phyloP scores from a whole-genome alignment of 1,140 invertebrate genomes.

The Zeugodacus cucurbitae region DNA sequence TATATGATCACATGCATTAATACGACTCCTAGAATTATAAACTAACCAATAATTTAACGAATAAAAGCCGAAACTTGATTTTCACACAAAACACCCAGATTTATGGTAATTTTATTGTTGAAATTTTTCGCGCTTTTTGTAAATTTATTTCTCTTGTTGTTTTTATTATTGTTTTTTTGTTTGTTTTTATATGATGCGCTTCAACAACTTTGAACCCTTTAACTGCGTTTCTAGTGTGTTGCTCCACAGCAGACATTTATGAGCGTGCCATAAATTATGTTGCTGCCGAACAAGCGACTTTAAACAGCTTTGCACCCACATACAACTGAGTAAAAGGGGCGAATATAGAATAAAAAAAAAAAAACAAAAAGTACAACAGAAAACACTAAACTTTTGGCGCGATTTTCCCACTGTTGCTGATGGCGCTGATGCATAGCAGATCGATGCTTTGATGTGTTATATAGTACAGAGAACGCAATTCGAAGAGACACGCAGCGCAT shows the following conservation, averaged over 20 bases:
- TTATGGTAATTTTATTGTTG: background rate
- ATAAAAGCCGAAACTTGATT: no score
- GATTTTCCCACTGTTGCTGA: slow-evolving; percentile 30
- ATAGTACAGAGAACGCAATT: background rate
- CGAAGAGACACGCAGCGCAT: background rate
- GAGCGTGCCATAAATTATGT: slow-evolving; percentile 1
- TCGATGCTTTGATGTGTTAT: background rate
- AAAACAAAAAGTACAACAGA: background rate
- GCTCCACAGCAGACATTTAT: slow-evolving; percentile 23
- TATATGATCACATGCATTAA: no score
- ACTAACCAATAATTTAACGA: no score
- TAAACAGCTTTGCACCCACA: background rate
- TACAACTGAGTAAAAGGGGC: background rate
- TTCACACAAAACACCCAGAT: background rate
- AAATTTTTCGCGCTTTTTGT: background rate
- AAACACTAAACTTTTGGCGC: background rate
- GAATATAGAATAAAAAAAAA: background rate
- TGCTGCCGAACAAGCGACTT: background rate
- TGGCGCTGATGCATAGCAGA: slow-evolving; percentile 7
- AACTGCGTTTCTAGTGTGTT: no score
- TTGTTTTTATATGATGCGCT: background rate
- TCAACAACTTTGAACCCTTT: background rate
- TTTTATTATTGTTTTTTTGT: background rate
- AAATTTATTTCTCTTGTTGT: background rate
- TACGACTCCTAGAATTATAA: no score